These are phyloP conservation scores for Lichenostomus cassidix DNA, from an alignment of 2,113 vertebrate genomes.

Conservation along the genomic window DNA sequence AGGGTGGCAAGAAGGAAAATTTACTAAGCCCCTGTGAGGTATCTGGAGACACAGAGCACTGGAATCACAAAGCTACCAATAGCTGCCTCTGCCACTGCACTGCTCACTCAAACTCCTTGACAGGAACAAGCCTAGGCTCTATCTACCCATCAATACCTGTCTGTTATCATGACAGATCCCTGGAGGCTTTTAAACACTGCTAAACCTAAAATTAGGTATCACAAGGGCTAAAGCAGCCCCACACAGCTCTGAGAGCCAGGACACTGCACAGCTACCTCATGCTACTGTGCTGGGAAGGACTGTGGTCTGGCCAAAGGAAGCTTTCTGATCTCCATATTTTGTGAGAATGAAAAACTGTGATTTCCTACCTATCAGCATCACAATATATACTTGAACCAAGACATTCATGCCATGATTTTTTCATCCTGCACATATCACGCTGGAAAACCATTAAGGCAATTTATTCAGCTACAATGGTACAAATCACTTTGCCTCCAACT, in stretches of 20 bases:
- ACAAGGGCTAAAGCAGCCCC: background rate
- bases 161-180: background rate
- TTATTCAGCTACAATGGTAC: background rate
- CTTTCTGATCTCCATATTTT: background rate
- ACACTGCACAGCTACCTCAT: background rate
- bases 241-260: background rate
- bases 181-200: background rate
- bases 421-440: background rate
- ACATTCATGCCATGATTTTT: background rate
- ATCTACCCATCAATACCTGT: background rate
- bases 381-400: background rate
- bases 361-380: background rate
- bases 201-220: background rate
- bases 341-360: background rate
- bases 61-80: background rate
- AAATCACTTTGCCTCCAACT: background rate
- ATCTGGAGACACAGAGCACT: background rate
- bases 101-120: background rate
- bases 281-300: background rate
- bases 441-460: background rate
- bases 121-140: background rate
- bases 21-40: background rate
- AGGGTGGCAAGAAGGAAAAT: background rate
- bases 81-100: background rate
- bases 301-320: background rate